Base-by-base conservation (phyloP, 1,140 invertebrate species). In the Lutraria rhynchaena region DNA sequence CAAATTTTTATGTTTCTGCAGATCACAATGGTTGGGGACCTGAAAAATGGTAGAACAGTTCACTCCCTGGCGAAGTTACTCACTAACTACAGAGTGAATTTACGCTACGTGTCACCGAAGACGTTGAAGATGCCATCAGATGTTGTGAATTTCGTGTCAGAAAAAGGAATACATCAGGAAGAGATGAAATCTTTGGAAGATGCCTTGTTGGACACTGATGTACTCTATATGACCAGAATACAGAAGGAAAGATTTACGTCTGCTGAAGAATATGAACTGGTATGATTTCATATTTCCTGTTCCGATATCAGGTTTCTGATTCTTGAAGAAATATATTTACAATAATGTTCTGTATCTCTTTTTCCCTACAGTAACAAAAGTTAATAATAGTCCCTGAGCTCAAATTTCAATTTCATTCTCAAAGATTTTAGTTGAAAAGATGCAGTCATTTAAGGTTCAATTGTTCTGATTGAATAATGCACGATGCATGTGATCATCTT, bases 181-280 rank as follows among this genome's bases (percentile, higher is more conserved):
- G 94, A 95, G 60, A 96, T 94, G 83, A 89, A 90, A 1, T 94
- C 91, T 22, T 92, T 99, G 53, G 96, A 99, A 91, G 95, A 96
- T 55, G 97, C 96, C 17, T 91, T 99, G 11, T 95, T 95, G 0
- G 96, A 98, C 69, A 99, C 98, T 5, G 99, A 99, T 93, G 98
- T 99, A 19, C 91, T 99, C 1, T 99, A 99, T 87, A 98, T 99
- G 96, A 99, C 99, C 0, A 94, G 99, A 83, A 99, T 99, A 86
- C 99, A 99, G 91, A 95, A 95, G 35, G 99, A 99, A 93, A 94
- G 99, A 85, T 99, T 99, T 93, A 87, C 93, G 0, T 95, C 94
- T 44, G 93, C 95, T 86, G 95, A 96, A 82, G 97, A 99, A 87
- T 99, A 99, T 92, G 93, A 98, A 70, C 94, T 95, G 94, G 96